Percentiles rank a stretch among this genome's conserved stretches.
Conservation (phyloP, 1,140 invertebrate genomes). For the Elysia chlorotica region DNA sequence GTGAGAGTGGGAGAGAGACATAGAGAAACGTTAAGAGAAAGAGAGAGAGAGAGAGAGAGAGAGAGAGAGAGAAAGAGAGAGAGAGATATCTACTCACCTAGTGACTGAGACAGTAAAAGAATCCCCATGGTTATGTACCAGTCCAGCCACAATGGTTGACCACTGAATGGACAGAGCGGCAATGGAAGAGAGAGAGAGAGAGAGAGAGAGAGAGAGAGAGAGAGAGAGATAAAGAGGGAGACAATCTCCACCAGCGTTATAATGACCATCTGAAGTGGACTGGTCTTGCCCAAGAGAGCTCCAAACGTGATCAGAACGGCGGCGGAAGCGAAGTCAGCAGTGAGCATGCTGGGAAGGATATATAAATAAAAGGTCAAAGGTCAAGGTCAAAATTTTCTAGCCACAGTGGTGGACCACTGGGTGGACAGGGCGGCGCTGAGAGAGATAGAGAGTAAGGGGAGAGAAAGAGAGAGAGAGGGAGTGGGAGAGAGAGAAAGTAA, state of each 20-base stretch:
- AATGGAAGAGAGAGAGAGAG: slow-evolving; percentile 52
- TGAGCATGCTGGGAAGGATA: slow-evolving; percentile 70
- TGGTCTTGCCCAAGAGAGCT: slow-evolving; percentile 82
- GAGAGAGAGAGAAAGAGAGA: slow-evolving; percentile 14
- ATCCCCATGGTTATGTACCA: slow-evolving; percentile 32
- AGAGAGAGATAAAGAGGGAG: too few species aligned
- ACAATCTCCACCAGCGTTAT: slow-evolving; percentile 81
- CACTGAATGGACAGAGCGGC: slow-evolving; percentile 53
- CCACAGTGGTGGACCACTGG: not conserved
- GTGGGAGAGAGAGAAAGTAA: too few species aligned
- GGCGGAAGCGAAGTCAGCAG: slow-evolving; percentile 84
- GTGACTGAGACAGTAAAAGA: not conserved
- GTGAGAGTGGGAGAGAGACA: too few species aligned
- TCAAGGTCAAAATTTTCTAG: not conserved
- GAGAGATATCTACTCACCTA: not conserved
- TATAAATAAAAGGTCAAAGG: not conserved
- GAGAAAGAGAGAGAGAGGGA: too few species aligned
- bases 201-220: not conserved
- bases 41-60: not conserved
- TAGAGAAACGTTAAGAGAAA: not conserved
- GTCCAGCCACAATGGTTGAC: slow-evolving; percentile 40
- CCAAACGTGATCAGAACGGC: slow-evolving; percentile 92
- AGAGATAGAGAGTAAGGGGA: too few species aligned
- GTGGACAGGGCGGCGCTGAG: too few species aligned
- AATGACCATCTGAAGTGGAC: slow-evolving; percentile 78